phyloP scores from a whole-genome alignment of 2,888 invertebrate genomes.

The Arge pagana region DNA sequence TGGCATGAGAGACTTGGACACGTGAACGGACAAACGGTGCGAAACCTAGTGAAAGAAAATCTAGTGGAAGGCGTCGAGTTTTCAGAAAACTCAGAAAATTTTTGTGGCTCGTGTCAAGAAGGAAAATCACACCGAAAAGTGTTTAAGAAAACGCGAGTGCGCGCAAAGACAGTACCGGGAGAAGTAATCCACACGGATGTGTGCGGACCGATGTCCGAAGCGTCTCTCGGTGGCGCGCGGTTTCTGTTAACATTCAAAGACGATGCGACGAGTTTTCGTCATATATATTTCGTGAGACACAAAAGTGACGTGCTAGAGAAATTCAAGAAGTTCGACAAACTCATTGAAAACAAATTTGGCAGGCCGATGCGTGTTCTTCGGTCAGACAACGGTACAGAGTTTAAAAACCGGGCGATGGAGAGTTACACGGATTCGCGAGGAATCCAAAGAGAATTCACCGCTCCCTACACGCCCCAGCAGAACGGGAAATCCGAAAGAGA shows the following conservation, averaged over 20 bases:
- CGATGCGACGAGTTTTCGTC: slow-evolving; percentile 27
- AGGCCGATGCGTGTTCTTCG: slow-evolving; percentile 26
- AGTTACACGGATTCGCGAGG: slow-evolving; percentile 25
- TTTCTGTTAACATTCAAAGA: slow-evolving; percentile 28
- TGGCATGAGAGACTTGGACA: slow-evolving; percentile 35
- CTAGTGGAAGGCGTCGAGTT: slow-evolving; percentile 27
- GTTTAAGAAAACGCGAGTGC: slow-evolving; percentile 25
- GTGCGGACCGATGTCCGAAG: slow-evolving; percentile 20
- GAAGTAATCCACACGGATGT: slow-evolving; percentile 30
- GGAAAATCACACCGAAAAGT: slow-evolving; percentile 32
- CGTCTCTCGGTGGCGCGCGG: slow-evolving; percentile 16
- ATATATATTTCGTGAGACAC: slow-evolving; percentile 28
- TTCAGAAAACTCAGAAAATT: slow-evolving; percentile 14
- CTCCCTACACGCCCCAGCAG: slow-evolving; percentile 37
- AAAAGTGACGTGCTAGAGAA: slow-evolving; percentile 26
- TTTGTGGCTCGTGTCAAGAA: slow-evolving; percentile 32
- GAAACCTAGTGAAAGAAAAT: slow-evolving; percentile 23
- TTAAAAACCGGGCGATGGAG: slow-evolving; percentile 26
- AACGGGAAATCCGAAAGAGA: slow-evolving; percentile 39
- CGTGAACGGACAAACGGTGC: slow-evolving; percentile 25
- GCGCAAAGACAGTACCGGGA: slow-evolving; percentile 25
- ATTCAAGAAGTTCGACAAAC: slow-evolving; percentile 25
- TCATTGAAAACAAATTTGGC: slow-evolving; percentile 30
- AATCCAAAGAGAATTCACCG: slow-evolving; percentile 33
- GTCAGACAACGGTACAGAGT: slow-evolving; percentile 34